phyloP scores from a whole-genome alignment of 2,888 invertebrate species.

The Flexamia atlantica region DNA sequence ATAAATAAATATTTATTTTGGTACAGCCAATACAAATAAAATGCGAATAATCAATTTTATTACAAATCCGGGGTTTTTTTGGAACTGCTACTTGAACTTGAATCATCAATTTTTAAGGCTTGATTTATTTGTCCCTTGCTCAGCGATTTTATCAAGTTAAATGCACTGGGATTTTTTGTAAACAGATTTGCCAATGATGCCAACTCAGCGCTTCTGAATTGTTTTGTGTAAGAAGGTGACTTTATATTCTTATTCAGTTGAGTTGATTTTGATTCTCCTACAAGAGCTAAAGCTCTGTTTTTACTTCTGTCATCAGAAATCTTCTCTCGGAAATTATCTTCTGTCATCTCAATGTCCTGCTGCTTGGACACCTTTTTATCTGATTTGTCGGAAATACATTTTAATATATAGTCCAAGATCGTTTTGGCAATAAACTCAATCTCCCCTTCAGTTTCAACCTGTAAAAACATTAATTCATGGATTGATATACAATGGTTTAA shows the following conservation, averaged over 20 bases:
- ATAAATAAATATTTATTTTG: no score
- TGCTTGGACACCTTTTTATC: neutral
- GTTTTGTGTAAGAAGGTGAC: neutral
- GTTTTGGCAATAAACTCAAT: neutral
- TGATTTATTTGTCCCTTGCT: neutral
- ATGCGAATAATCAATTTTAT: no score
- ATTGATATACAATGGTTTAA: no score
- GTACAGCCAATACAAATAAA: no score
- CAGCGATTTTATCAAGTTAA: neutral
- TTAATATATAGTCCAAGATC: conserved; percentile 1
- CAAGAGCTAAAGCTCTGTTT: conserved; percentile 2
- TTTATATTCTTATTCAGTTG: neutral
- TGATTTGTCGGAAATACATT: neutral
- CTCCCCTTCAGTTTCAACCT: conserved; percentile 10
- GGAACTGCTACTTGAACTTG: no score
- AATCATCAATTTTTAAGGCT: no score
- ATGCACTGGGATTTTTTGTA: neutral
- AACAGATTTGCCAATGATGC: neutral
- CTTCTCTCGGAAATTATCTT: neutral
- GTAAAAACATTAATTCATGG: no score
- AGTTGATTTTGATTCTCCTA: neutral
- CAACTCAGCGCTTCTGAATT: neutral
- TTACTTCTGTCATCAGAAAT: neutral
- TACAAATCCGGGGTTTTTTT: no score
- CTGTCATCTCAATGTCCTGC: neutral